phyloP scores from a whole-genome alignment of 2,113 vertebrate genomes.

The Rhynchomys soricoides region DNA sequence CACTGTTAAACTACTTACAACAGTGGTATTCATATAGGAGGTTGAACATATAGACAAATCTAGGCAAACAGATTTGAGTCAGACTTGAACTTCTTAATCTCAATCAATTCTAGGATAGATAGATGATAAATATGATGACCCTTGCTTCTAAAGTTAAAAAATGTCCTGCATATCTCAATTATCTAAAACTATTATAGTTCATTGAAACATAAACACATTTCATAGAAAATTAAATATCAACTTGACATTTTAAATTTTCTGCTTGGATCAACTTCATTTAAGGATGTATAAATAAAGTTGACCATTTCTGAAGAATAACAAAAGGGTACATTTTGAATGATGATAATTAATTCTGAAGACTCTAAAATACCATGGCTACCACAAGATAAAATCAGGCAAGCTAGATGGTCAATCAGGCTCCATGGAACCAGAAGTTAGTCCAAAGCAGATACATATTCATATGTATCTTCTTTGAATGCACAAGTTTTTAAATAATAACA shows the following conservation, averaged over 20 bases:
- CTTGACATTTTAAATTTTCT: constrained; percentile 49
- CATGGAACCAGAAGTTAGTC: neutral
- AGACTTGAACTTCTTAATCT: constrained; percentile 11
- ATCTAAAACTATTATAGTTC: neutral
- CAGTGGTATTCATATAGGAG: neutral
- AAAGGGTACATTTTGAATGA: neutral
- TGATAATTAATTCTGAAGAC: neutral
- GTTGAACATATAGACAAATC: neutral
- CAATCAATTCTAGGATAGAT: neutral
- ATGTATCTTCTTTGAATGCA: neutral
- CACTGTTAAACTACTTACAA: neutral
- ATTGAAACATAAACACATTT: constrained; percentile 22
- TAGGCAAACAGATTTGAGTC: neutral
- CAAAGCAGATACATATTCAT: neutral
- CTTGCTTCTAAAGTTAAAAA: constrained; percentile 43
- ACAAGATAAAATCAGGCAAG: neutral
- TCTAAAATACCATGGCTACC: neutral
- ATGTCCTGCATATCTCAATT: neutral
- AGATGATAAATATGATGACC: neutral
- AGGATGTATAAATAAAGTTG: constrained; percentile 8
- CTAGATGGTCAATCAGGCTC: neutral
- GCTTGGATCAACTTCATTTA: neutral
- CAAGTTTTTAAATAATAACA: neutral
- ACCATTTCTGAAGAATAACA: neutral
- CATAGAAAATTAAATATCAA: constrained; percentile 44